Evolutionary conservation across 2,888 invertebrate species (phyloP), one percentile per base, ranked within the genome.

Genomic region (Noctua fimbriata): DNA sequence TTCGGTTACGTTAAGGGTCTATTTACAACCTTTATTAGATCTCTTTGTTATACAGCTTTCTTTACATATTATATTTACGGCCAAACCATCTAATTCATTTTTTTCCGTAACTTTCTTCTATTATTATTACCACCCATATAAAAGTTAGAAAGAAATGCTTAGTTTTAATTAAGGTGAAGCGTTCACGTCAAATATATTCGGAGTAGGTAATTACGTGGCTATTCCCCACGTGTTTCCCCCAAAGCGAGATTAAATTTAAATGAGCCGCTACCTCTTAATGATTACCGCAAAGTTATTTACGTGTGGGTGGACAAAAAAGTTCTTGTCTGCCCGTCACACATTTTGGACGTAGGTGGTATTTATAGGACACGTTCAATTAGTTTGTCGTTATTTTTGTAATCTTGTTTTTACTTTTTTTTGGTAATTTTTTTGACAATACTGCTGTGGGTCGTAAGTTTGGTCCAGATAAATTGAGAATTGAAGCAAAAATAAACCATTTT

Each of bases 241-340:
- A 74, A 86, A 87, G 71, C 70, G 67, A 84, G 84, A 88, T 88
- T 88, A 89, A 88, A 88, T 88, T 84, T 89, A 86, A 88, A 88
- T 88, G 88, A 89, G 74, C 67, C 89, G 76, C 81, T 79, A 76
- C 79, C 71, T 83, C 81, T 78, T 83, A 88, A 86, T 87, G 85
- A 89, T 89, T 82, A 82, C 86, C 69, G 67, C 63, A 69, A 72
- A 85, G 83, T 74, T 85, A 88, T 89, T 89, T 89, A 88, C 73
- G 89, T 86, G 55, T 63, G 47, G 73, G 72, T 36, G 12, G 32
- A 86, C 81, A 85, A 86, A 88, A 89, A 88, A 83, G 60, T 80
- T 28, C 60, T 74, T 60, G 65, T 69, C 28, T 58, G 2, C 21
- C 41, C 14, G 66, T 32, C 69, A 36, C 67, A 63, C n/a, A 52